phyloP scores from a whole-genome alignment of 2,888 invertebrate species.

The Drosophila fulvimacula region DNA sequence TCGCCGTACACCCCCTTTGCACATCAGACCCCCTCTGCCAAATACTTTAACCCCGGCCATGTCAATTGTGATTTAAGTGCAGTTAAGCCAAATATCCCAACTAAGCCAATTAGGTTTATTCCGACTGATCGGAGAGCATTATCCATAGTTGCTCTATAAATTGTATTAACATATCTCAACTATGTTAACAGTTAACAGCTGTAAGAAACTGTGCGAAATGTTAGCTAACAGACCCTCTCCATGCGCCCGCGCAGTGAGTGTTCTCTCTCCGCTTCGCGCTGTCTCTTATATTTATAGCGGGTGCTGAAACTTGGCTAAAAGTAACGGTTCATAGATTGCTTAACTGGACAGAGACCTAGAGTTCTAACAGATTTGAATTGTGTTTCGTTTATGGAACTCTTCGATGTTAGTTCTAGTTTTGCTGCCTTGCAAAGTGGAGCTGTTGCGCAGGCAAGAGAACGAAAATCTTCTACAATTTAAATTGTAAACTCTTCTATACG shows the following conservation, averaged over 20 bases:
- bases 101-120: conserved; percentile 1
- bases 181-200: conserved; percentile 21
- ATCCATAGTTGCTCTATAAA: neutral
- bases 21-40: neutral
- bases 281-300: conserved; percentile 27
- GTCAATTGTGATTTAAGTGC: conserved; percentile 8
- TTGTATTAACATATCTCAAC: neutral
- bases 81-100: neutral
- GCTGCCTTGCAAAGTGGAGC: neutral
- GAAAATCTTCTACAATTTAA: neutral
- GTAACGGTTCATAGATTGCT: neutral
- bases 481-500: neutral
- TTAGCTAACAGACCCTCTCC: conserved; percentile 17
- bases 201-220: conserved; percentile 43
- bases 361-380: neutral
- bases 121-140: conserved; percentile 12
- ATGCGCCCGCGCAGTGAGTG: conserved; percentile 32
- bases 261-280: conserved; percentile 10
- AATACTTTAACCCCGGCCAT: neutral
- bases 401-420: neutral
- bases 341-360: neutral
- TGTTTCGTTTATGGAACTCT: neutral
- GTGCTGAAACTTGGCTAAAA: conserved; percentile 32
- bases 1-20: neutral
- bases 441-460: neutral